phyloP scores from a whole-genome alignment of 2,888 invertebrate species.

The Diabrotica balteata region DNA sequence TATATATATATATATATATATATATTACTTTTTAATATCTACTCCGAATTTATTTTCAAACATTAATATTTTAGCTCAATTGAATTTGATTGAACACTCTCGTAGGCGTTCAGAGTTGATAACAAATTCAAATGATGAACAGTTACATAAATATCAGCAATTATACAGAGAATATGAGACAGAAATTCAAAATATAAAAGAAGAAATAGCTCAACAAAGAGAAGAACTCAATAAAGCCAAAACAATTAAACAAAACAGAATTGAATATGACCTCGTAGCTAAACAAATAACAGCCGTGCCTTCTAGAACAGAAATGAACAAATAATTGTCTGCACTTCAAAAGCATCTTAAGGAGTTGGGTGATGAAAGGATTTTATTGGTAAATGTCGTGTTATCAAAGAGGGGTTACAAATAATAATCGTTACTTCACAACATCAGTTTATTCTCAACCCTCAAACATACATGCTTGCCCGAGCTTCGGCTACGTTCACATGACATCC shows the following conservation, averaged over 20 bases:
- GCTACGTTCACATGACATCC: too few relatives aligned
- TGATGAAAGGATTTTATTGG: conserved; percentile 74
- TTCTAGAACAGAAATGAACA: conserved; percentile 81
- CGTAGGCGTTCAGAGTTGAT: conserved; percentile 83
- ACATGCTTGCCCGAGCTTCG: too few relatives aligned
- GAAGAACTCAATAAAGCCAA: conserved; percentile 82
- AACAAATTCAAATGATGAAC: conserved; percentile 82
- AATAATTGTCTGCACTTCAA: conserved; percentile 72
- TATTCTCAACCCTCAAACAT: too few relatives aligned
- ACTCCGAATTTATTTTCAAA: too few relatives aligned
- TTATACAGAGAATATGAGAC: conserved; percentile 79
- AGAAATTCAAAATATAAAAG: conserved; percentile 80
- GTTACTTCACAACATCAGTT: too few relatives aligned
- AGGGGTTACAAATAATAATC: too few relatives aligned
- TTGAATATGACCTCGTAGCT: conserved; percentile 92
- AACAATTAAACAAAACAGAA: conserved; percentile 82
- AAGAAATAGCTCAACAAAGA: conserved; percentile 84
- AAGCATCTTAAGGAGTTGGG: conserved; percentile 76
- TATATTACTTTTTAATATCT: too few relatives aligned
- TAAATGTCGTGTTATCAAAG: too few relatives aligned
- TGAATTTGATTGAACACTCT: conserved; percentile 88
- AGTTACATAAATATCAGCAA: conserved; percentile 75
- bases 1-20: too few relatives aligned
- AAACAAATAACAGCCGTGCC: conserved; percentile 91
- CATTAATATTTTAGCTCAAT: conserved; percentile 81